A percentile compares a stretch with the other conserved stretches of the same genome.
phyloP scores from a whole-genome alignment of 2,113 vertebrate genomes.

The Drymodes brunneopygia region DNA sequence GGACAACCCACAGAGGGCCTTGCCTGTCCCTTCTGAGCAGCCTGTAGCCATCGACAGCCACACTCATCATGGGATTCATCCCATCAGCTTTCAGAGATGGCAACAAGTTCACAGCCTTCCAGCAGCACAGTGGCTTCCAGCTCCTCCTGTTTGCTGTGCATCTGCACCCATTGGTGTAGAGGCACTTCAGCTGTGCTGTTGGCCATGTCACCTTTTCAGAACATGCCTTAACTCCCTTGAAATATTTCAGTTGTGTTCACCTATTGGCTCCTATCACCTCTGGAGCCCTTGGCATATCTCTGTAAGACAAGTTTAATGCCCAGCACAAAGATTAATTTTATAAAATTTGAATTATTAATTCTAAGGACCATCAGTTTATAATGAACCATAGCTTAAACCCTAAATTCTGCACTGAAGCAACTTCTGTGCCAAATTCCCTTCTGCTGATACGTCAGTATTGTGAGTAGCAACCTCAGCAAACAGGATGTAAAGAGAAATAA shows the following conservation, averaged over 20 bases:
- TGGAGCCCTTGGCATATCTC: neutral
- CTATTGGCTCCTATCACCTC: neutral
- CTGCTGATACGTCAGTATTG: neutral
- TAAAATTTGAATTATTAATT: neutral
- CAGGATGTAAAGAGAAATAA: neutral
- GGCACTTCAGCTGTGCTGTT: neutral
- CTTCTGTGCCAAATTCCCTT: neutral
- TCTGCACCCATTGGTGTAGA: too few relatives aligned
- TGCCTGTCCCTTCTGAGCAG: neutral
- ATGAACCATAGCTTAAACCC: neutral
- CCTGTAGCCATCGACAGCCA: accelerated
- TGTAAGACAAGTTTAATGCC: neutral
- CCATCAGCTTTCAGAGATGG: neutral
- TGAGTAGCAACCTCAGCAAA: neutral
- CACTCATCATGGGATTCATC: accelerated
- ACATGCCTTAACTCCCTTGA: neutral
- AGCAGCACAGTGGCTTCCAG: neutral
- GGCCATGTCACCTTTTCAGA: neutral
- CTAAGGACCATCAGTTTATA: neutral
- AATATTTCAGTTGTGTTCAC: neutral
- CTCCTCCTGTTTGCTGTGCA: neutral
- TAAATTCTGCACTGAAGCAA: neutral
- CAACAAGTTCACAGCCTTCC: neutral
- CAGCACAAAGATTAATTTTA: neutral
- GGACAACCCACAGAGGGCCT: neutral